A percentile compares a stretch with the other conserved stretches of the same genome.
Conservation (phyloP, 1,140 invertebrate species). For the Apis florea region DNA sequence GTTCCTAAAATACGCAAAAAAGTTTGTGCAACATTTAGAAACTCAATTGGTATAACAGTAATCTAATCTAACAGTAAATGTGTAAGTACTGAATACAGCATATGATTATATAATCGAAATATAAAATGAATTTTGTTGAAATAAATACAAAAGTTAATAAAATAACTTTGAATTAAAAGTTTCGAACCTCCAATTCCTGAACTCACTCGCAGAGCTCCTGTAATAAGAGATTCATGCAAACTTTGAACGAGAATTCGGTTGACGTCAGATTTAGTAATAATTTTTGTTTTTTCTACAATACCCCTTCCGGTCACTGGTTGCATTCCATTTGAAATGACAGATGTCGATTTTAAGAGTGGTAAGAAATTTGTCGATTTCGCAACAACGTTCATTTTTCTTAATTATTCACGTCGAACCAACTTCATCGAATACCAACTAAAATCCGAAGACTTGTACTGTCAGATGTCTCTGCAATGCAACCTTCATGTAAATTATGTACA, state of each 20-base stretch:
- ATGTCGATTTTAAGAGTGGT: slow-evolving; percentile 83
- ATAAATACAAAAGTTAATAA: background rate
- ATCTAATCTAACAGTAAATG: background rate
- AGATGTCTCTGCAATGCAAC: slow-evolving; percentile 28
- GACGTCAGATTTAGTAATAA: slow-evolving; percentile 64
- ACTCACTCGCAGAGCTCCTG: slow-evolving; percentile 80
- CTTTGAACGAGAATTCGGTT: slow-evolving; percentile 62
- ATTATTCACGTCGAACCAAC: slow-evolving; percentile 3
- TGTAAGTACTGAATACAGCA: background rate
- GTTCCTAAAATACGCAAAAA: background rate
- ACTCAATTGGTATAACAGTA: slow-evolving; percentile 29
- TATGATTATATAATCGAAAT: slow-evolving; percentile 57
- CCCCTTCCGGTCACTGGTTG: slow-evolving; percentile 78
- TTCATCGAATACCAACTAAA: background rate
- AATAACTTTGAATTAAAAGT: background rate
- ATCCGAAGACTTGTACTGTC: background rate
- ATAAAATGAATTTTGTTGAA: background rate
- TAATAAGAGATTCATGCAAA: slow-evolving; percentile 79
- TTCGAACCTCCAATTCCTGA: slow-evolving; percentile 81
- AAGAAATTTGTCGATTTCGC: slow-evolving; percentile 83
- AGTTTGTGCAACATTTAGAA: background rate
- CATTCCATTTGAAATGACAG: slow-evolving; percentile 81
- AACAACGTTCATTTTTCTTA: slow-evolving; percentile 83
- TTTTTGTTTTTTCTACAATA: slow-evolving; percentile 75
- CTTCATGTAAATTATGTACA: background rate